Percentiles rank a stretch among this genome's conserved stretches.
Evolutionary conservation across 1,140 invertebrate genomes (phyloP).

Genomic region (Andricus grossulariae): DNA sequence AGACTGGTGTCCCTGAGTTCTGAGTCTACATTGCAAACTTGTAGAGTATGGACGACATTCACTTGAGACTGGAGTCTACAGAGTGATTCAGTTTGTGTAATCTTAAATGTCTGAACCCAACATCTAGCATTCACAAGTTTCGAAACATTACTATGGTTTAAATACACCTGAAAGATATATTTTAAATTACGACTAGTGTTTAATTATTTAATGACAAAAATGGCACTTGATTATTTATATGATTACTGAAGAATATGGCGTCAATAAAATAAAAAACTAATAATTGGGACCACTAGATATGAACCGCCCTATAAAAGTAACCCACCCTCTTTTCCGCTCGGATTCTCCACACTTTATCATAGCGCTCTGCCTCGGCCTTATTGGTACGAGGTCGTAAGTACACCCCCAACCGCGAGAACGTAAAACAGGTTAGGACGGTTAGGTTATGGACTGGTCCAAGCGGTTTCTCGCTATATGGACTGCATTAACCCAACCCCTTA

Average conservation of each 20-base stretch:
- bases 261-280: too few relatives aligned
- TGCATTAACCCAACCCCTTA: constrained; percentile 44
- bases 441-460: constrained; percentile 42
- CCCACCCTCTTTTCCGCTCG: constrained; percentile 39
- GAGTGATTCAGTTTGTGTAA: not conserved
- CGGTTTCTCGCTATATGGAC: constrained; percentile 35
- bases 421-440: constrained; percentile 31
- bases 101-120: not conserved
- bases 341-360: constrained; percentile 46
- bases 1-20: not conserved
- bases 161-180: too few relatives aligned
- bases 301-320: constrained; percentile 4
- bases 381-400: constrained; percentile 40
- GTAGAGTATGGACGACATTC: constrained; percentile 5
- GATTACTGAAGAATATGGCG: too few relatives aligned
- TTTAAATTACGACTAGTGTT: too few relatives aligned
- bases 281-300: not conserved
- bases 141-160: too few relatives aligned
- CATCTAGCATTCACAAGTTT: too few relatives aligned
- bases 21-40: not conserved
- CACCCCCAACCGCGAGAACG: constrained; percentile 33
- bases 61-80: not conserved
- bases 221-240: too few relatives aligned
- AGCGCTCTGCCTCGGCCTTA: constrained; percentile 36
- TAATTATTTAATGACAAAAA: too few relatives aligned